Evolutionary conservation across 2,797 vertebrate species (phyloP), one percentile per base, ranked within the genome.

Genomic region (Crax fasciolata): DNA sequence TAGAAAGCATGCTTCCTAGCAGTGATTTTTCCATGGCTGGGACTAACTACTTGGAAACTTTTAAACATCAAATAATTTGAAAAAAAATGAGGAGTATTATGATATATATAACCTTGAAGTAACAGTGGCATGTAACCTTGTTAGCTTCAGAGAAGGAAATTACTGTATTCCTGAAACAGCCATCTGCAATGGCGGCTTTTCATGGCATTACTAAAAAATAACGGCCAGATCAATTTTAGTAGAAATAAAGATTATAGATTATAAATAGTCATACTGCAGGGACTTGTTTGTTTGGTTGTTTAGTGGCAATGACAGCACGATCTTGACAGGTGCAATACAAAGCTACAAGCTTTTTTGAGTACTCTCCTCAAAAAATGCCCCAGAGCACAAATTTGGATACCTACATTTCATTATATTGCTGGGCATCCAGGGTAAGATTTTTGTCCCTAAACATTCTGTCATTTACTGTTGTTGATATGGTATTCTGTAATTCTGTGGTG

Each of bases 101-200:
- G 76, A 93, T 91, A 78, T 74, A 82, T 92, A 38, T 84, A 12
- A 78, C 51, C 51, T 70, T 87, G 67, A 76, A 79, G 38, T 80
- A 70, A 66, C 9, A 75, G 59, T 77, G 85, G 35, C 51, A 46
- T 44, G 9, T 90, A 91, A 90, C 78, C 51, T 66, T 90, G 58
- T 84, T 87, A 89, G 15, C 43, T 84, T 76, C 55, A 81, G 62
- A 76, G 39, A 39, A 74, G 35, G 55, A 41, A 91, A 90, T 92
- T 59, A 67, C 17, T 85, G 32, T 28, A 28, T 67, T 90, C 39
- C 59, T 94, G 49, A 32, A 88, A 32, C 30, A 94, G 46, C 84
- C 58, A 49, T 54, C n/a, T 70, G 70, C 43, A 78, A 3, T 35
- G 25, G 62, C 51, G 55, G 16, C 18, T 76, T 87, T 66, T 59